A percentile compares a stretch with the other conserved stretches of the same genome.
These are phyloP conservation scores for Zingel zingel DNA, from an alignment of 2,113 vertebrate genomes.

Conservation along the genomic window DNA sequence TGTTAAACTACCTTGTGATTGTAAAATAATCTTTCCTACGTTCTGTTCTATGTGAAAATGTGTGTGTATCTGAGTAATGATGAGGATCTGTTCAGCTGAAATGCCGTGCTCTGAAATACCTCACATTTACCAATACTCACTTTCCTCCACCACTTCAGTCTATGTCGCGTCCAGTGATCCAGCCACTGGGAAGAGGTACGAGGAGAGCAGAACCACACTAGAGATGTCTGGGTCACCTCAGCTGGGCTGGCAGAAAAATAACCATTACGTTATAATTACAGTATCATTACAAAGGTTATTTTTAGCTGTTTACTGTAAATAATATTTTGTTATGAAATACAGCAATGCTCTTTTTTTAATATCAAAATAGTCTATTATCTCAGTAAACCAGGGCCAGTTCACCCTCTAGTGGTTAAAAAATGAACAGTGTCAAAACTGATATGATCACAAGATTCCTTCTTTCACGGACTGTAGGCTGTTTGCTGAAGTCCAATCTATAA, in stretches of 20 bases:
- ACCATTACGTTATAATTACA: not conserved
- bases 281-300: not conserved
- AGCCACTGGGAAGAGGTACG: slow-evolving; percentile 94
- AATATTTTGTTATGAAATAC: not conserved
- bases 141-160: slow-evolving; percentile 97
- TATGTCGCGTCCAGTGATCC: slow-evolving; percentile 95
- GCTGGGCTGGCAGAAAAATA: slow-evolving; percentile 82
- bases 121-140: slow-evolving; percentile 77
- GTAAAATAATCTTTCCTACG: not conserved
- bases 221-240: slow-evolving; percentile 88
- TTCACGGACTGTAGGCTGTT: not conserved
- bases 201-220: slow-evolving; percentile 94
- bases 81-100: not conserved
- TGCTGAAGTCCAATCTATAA: not conserved
- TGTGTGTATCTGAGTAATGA: not conserved
- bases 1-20: not conserved
- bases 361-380: not conserved
- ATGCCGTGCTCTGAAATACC: not conserved
- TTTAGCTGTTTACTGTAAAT: not conserved
- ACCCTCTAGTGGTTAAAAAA: not conserved
- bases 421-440: not conserved
- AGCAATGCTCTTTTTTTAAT: not conserved
- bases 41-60: not conserved
- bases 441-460: not conserved
- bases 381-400: not conserved